Percentiles rank a stretch among this genome's conserved stretches.
phyloP scores from a whole-genome alignment of 2,888 invertebrate species.

The Petrolisthes manimaculis region DNA sequence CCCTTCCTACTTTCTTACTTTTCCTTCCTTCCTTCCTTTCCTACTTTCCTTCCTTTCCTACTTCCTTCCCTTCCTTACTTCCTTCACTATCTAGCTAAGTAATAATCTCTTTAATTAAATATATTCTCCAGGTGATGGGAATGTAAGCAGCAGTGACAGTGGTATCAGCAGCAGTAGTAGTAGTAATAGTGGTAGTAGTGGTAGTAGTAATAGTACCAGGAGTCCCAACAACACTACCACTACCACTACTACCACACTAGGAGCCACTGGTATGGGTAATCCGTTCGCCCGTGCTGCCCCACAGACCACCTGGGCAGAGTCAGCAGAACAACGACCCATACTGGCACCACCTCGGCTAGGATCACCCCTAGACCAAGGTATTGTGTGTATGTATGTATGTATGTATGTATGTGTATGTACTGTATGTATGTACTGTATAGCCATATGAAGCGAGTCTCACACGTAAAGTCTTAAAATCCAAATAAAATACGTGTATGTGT shows the following conservation, averaged over 20 bases:
- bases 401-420: no score
- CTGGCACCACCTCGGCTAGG: conserved; percentile 44
- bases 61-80: not conserved
- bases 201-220: conserved; percentile 16
- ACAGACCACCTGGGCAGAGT: conserved; percentile 52
- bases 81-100: no score
- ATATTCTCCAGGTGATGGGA: conserved; percentile 19
- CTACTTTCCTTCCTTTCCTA: not conserved
- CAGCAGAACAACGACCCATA: conserved; percentile 51
- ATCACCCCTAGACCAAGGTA: conserved; percentile 43
- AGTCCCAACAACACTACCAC: not conserved
- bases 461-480: not conserved
- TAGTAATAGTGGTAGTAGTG: conserved; percentile 13
- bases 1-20: no score
- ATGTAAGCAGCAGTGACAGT: conserved; percentile 27
- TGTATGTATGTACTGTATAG: no score
- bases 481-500: not conserved
- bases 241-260: conserved; percentile 30
- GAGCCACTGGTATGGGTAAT: conserved; percentile 45
- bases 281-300: conserved; percentile 52
- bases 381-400: no score
- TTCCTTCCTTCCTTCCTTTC: not conserved
- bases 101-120: not conserved
- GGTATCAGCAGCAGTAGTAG: conserved; percentile 25
- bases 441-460: not conserved